Base-by-base conservation (phyloP, 2,113 vertebrate genomes). In the Antechinus stuartii region DNA sequence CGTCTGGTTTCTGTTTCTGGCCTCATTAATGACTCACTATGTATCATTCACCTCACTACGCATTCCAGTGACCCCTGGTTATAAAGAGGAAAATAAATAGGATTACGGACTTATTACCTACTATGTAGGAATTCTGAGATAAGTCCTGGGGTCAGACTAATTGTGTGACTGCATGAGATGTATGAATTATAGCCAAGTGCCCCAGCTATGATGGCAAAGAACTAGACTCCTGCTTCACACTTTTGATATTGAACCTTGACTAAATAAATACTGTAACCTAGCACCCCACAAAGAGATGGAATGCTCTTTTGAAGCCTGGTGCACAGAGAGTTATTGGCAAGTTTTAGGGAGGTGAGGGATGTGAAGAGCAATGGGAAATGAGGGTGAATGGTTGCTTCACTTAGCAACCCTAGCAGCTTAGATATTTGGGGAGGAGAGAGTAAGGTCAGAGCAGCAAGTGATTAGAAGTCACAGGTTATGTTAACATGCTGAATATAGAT, bases 51-150 rank as follows among this genome's bases (percentile, higher is more conserved):
- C 46, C 84, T 97, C n/a, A 95, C 94, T 95, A 95, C 53, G 8
- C 94, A 23, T 46, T 53, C 46, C 90, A 46, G 26, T 90, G 92
- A 93, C 90, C 94, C 91, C 93, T 95, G 42, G n/a, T 93, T 92
- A 96, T 56, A 89, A 11, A 90, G 50, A 97, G 92, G 61, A 91
- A 90, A 94, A 93, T 6, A 92, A 92, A 95, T 84, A 84, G 68
- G 68, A 97, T 42, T 95, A 97, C 96, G 91, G 95, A 97, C 94
- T 49, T 91, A 0, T 90, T 54, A 49, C 35, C 30, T 84, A 35
- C 12, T 26, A 30, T 1, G 35, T 7, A 57, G 57, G 4, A 11
- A 94, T 94, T 57, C 84, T 93, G 26, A 93, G 89, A 84, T 46
- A n/a, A 27, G 6, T 84, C 57, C 11, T 91, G 92, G 84, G 42